Base-by-base conservation (phyloP, 2,797 vertebrate species). In the Varecia variegata region DNA sequence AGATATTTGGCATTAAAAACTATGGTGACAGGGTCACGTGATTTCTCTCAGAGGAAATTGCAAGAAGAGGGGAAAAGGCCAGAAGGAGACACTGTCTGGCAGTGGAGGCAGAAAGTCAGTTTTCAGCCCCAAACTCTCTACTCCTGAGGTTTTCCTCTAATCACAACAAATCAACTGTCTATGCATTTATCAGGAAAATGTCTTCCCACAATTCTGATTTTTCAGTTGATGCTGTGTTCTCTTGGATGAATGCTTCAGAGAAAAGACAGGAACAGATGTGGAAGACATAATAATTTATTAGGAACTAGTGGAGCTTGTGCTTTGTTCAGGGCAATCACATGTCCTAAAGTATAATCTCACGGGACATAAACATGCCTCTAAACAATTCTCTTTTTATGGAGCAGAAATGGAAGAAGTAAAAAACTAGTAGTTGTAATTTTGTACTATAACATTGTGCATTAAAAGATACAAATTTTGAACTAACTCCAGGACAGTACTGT, bases 1-100 rank as follows among this genome's bases (percentile, higher is more conserved):
- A 94, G 97, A 94, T 96, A 95, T 85, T 82, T 97, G 94, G 76
- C 95, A 92, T 92, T 88, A 91, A 77, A 92, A 96, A 93, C 94
- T 90, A 32, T 60, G 58, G 86, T 97, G 97, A 95, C 96, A 87
- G 14, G 94, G 84, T 95, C 97, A 97, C 88, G 38, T 93, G 93
- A 73, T 43, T 97, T 95, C 88, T 95, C 94, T 96, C 95, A 38
- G 74, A 94, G 93, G 91, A 97, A 97, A 97, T 25, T 15, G 30
- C 80, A 43, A 68, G 82, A 70, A 70, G 43, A 86, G 58, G 76
- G 45, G 54, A 50, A 89, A 67, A 73, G 82, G 94, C 56, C 73
- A 95, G 77, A 27, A 83, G 68, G 82, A 96, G 95, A 68, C 68
- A 13, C 12, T 25, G 12, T 76, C 77, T 73, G 54, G 85, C 62